Conservation (phyloP, 2,113 vertebrate genomes). For the Lontra canadensis region DNA sequence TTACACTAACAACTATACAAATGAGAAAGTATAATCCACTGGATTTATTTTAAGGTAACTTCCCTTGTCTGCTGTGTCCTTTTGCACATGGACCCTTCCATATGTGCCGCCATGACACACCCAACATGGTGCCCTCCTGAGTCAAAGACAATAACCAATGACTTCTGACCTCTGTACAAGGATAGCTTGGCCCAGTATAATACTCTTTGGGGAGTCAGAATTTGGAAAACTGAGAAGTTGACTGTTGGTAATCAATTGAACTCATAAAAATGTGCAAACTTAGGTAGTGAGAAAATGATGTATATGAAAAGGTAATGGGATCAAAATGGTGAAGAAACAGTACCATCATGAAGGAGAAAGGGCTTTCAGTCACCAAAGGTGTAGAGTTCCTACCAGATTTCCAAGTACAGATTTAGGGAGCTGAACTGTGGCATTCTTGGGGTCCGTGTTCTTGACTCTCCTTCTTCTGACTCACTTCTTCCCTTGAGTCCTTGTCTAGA, state of each 20-base stretch:
- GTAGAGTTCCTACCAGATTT: background rate
- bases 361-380: background rate
- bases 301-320: background rate
- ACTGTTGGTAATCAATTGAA: background rate
- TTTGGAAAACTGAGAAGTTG: background rate
- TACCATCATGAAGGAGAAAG: background rate
- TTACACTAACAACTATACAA: background rate
- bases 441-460: background rate
- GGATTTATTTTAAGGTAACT: background rate
- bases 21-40: background rate
- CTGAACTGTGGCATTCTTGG: background rate
- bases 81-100: accelerated
- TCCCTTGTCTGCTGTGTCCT: background rate
- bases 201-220: background rate
- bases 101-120: accelerated
- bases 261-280: background rate
- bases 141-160: background rate
- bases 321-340: background rate
- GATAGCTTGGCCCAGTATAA: background rate
- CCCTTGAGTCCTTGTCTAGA: background rate
- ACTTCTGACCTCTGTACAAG: background rate
- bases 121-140: accelerated
- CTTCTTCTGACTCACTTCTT: background rate
- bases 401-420: background rate
- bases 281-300: background rate